Percentiles rank a stretch among this genome's conserved stretches.
Conservation (phyloP, 1,140 invertebrate species). For the Chrysomallon squamiferum region DNA sequence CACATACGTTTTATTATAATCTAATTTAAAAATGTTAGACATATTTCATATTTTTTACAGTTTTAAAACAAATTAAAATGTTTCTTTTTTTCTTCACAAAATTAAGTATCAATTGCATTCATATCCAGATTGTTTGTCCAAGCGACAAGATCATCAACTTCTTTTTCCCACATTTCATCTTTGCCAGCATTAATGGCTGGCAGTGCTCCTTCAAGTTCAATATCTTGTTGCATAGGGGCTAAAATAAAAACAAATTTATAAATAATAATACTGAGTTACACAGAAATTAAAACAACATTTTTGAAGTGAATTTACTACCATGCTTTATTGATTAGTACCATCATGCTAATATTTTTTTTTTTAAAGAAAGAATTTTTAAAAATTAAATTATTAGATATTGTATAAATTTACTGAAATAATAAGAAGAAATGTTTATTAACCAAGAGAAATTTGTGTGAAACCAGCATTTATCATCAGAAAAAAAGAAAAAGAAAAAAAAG, state of each 20-base stretch:
- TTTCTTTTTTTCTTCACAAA: not conserved
- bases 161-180: conserved; percentile 53
- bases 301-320: not conserved
- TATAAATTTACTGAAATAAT: too few species aligned
- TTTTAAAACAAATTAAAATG: too few species aligned
- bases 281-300: not conserved
- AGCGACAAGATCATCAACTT: conserved; percentile 56
- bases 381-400: too few species aligned
- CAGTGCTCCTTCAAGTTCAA: conserved; percentile 2
- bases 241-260: not conserved
- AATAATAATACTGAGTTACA: not conserved
- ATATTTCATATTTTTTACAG: too few species aligned
- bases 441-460: too few species aligned
- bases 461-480: too few species aligned
- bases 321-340: not conserved
- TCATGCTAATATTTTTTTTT: too few species aligned
- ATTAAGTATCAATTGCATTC: conserved; percentile 28
- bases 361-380: too few species aligned
- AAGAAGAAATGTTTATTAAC: too few species aligned
- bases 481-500: too few species aligned
- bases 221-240: conserved; percentile 1
- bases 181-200: conserved; percentile 28
- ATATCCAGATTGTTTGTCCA: conserved; percentile 55
- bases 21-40: too few species aligned
- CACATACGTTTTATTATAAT: too few species aligned